Evolutionary conservation across 1,140 invertebrate species (phyloP).

Genomic region (Akabosia matsudoensis): DNA sequence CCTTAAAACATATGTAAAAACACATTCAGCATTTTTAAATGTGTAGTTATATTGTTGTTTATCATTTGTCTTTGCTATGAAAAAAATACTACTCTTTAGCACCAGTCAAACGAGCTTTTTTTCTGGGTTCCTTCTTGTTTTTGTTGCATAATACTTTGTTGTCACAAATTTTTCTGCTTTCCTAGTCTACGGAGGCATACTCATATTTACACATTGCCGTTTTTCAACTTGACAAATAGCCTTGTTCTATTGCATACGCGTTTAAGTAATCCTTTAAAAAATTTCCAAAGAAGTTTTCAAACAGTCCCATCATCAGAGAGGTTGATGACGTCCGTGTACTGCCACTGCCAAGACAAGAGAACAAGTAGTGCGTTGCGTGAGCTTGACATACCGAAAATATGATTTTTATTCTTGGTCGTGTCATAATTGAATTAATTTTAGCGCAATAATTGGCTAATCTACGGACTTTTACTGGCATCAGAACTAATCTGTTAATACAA

Average conservation of each 20-base stretch:
- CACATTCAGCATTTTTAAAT: no score
- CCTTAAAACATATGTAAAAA: no score
- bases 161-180: conserved; percentile 16
- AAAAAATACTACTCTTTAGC: background rate
- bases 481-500: background rate
- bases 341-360: background rate
- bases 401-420: background rate
- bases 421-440: background rate
- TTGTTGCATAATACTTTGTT: conserved; percentile 16
- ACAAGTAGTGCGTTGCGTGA: background rate
- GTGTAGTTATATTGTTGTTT: no score
- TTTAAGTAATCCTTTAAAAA: background rate
- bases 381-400: background rate
- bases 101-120: conserved; percentile 16
- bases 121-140: background rate
- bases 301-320: background rate
- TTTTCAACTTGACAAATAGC: background rate
- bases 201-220: background rate
- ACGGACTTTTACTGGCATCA: background rate
- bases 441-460: background rate
- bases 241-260: background rate
- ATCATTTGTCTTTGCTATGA: background rate
- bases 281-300: background rate
- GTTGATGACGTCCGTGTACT: background rate
- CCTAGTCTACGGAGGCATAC: background rate